Conservation (phyloP, 2,888 invertebrate species). For the Platerodrilus igneus region DNA sequence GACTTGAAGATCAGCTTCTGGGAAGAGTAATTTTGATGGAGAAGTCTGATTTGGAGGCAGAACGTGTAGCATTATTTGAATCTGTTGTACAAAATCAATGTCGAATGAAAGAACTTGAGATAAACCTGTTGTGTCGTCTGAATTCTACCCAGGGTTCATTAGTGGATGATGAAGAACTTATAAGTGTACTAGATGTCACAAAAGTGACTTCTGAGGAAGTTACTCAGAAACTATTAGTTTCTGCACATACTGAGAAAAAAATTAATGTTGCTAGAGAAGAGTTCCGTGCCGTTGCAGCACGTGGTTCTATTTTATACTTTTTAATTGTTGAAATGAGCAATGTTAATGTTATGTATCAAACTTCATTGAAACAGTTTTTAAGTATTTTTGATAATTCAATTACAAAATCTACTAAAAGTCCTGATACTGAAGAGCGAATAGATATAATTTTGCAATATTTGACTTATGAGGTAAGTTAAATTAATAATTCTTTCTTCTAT, state of each 20-base stretch:
- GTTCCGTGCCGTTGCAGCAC: constrained; percentile 88
- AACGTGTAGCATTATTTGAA: constrained; percentile 87
- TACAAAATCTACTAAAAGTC: constrained; percentile 81
- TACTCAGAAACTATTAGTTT: constrained; percentile 86
- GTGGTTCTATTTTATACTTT: constrained; percentile 93
- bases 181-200: constrained; percentile 75
- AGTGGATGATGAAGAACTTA: constrained; percentile 93
- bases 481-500: too few species aligned
- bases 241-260: constrained; percentile 90
- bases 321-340: constrained; percentile 96
- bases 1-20: constrained; percentile 89
- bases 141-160: constrained; percentile 91
- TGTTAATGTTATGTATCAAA: constrained; percentile 96
- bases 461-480: constrained; percentile 78
- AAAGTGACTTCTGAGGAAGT: constrained; percentile 91
- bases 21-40: constrained; percentile 94
- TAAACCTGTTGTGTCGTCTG: constrained; percentile 83
- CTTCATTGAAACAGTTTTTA: constrained; percentile 89
- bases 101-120: constrained; percentile 93
- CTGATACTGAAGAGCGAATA: constrained; percentile 80
- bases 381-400: constrained; percentile 92
- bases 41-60: constrained; percentile 91
- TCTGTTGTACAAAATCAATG: constrained; percentile 95
- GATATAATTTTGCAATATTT: constrained; percentile 83
- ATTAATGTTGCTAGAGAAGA: constrained; percentile 92